Percentiles rank a stretch among this genome's conserved stretches.
phyloP scores from a whole-genome alignment of 2,113 vertebrate species.

The Otocyon megalotis region DNA sequence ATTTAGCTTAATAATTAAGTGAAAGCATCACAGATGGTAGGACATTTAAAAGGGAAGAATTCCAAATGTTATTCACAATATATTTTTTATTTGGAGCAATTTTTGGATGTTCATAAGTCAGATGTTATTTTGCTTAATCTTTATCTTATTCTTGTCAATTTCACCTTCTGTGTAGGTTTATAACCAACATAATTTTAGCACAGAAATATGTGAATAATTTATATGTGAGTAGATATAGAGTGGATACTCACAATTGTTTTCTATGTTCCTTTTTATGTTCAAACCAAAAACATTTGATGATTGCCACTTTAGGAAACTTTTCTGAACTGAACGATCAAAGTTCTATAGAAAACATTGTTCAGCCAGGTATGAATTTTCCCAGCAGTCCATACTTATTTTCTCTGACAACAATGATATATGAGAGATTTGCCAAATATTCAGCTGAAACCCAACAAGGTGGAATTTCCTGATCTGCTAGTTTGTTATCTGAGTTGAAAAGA shows the following conservation, averaged over 20 bases:
- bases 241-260: background rate
- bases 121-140: background rate
- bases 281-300: background rate
- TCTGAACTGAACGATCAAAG: background rate
- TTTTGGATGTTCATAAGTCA: background rate
- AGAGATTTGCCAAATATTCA: background rate
- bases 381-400: background rate
- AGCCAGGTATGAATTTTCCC: background rate
- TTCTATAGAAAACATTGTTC: background rate
- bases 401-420: background rate
- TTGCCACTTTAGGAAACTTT: background rate
- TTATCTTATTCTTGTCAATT: constrained; percentile 22
- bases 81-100: background rate
- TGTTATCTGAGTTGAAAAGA: background rate
- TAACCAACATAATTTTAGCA: background rate
- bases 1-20: constrained; percentile 51
- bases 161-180: background rate
- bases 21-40: background rate
- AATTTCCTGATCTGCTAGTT: background rate
- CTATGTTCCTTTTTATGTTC: background rate
- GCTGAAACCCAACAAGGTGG: background rate
- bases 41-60: background rate
- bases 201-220: background rate
- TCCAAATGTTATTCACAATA: background rate
- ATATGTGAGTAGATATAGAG: background rate